Evolutionary conservation across 2,113 vertebrate species (phyloP).

Genomic region (Ondatra zibethicus): DNA sequence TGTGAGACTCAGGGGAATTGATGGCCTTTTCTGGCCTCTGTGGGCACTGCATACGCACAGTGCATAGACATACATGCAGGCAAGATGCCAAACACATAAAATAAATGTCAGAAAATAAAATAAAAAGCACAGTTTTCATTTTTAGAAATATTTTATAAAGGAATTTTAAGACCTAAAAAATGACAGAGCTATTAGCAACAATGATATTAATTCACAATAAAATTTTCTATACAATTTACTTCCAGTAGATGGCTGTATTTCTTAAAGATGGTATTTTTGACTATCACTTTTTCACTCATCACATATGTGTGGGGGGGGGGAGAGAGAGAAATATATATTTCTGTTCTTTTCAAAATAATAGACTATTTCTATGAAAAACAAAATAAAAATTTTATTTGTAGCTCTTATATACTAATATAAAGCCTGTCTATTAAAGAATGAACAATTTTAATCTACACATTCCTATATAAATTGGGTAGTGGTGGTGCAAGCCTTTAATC

Average conservation of each 20-base stretch:
- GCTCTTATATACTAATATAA: constrained; percentile 10
- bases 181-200: constrained; percentile 1
- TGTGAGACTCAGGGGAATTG: neutral
- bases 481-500: neutral
- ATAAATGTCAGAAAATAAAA: neutral
- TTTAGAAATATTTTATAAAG: neutral
- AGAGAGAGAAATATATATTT: neutral
- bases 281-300: neutral
- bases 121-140: neutral
- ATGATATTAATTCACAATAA: constrained; percentile 4
- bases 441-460: constrained; percentile 45
- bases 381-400: constrained; percentile 11
- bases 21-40: neutral
- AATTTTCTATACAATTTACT: constrained; percentile 26
- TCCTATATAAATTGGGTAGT: neutral
- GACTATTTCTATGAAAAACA: constrained; percentile 39
- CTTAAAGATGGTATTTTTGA: neutral
- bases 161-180: neutral
- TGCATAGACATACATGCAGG: neutral
- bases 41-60: neutral
- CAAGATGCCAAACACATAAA: neutral
- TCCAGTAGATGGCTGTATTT: neutral
- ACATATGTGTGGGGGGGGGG: neutral
- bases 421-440: constrained; percentile 6
- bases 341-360: constrained; percentile 33